These are phyloP conservation scores for Platyrinchus mystaceus DNA, from an alignment of 2,797 vertebrate species.

Conservation along the genomic window DNA sequence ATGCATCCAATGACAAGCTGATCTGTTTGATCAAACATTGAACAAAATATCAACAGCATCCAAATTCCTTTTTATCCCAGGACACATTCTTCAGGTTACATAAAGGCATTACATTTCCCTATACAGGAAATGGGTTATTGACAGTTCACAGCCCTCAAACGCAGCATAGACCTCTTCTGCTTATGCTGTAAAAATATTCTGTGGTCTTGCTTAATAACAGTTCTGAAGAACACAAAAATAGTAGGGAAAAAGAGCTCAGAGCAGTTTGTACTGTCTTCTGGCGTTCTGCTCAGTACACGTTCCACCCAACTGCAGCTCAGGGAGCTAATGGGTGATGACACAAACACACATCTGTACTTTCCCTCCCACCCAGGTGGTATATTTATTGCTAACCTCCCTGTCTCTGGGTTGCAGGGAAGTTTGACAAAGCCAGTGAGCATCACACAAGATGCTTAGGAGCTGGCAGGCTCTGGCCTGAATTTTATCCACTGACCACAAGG, in stretches of 20 bases:
- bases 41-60: background rate
- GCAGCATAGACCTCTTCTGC: background rate
- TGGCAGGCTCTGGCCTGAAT: background rate
- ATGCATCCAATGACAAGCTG: background rate
- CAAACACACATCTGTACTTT: background rate
- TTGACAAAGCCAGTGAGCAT: accelerated
- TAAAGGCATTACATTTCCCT: background rate
- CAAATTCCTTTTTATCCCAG: constrained; percentile 17
- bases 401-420: background rate
- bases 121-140: background rate
- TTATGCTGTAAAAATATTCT: constrained; percentile 42
- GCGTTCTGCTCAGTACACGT: background rate
- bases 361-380: background rate
- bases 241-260: background rate
- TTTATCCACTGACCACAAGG: background rate
- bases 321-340: background rate
- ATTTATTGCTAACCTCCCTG: background rate
- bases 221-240: constrained; percentile 51
- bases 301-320: background rate
- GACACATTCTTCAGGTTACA: background rate
- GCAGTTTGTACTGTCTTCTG: constrained; percentile 42
- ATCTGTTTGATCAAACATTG: background rate
- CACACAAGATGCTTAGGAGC: background rate
- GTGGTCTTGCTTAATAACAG: constrained; percentile 53
- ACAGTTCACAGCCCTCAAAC: background rate